These are phyloP conservation scores for Athetis lepigone DNA, from an alignment of 2,888 invertebrate genomes.

Conservation along the genomic window DNA sequence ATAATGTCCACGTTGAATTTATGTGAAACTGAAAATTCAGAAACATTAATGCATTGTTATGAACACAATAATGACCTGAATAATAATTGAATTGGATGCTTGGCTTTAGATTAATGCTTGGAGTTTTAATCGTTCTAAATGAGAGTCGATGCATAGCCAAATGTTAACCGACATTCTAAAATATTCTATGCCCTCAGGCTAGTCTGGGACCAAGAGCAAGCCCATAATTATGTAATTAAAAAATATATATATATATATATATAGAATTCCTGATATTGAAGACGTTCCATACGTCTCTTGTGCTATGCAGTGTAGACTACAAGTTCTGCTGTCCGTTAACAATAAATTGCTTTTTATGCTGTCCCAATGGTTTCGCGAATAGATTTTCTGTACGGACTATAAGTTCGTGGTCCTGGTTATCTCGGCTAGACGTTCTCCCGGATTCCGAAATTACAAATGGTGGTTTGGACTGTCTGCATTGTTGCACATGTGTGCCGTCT, in stretches of 20 bases:
- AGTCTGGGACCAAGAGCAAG: too few species aligned
- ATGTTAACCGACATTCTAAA: too few species aligned
- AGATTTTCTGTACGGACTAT: slow-evolving; percentile 34
- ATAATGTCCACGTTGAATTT: slow-evolving; percentile 19
- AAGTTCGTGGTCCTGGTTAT: slow-evolving; percentile 40
- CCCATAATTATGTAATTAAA: too few species aligned
- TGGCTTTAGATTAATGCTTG: slow-evolving; percentile 21
- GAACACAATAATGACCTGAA: slow-evolving; percentile 27
- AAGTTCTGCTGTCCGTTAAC: slow-evolving; percentile 6
- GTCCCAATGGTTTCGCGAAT: slow-evolving; percentile 8
- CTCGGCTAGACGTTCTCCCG: slow-evolving; percentile 63
- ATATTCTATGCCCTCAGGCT: too few species aligned
- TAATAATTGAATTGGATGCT: slow-evolving; percentile 21
- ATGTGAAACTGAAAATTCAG: slow-evolving; percentile 12
- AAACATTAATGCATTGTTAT: slow-evolving; percentile 20
- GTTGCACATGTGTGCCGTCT: slow-evolving; percentile 72
- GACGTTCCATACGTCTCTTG: not conserved
- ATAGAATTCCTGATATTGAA: not conserved
- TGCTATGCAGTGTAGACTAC: not conserved
- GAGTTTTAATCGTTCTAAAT: slow-evolving; percentile 8
- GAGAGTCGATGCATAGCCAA: not conserved
- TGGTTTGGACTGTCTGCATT: slow-evolving; percentile 74
- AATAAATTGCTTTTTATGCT: slow-evolving; percentile 2
- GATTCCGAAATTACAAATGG: slow-evolving; percentile 65
- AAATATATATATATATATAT: too few species aligned